Conservation (phyloP, 2,113 vertebrate genomes). For the Danionella cerebrum region DNA sequence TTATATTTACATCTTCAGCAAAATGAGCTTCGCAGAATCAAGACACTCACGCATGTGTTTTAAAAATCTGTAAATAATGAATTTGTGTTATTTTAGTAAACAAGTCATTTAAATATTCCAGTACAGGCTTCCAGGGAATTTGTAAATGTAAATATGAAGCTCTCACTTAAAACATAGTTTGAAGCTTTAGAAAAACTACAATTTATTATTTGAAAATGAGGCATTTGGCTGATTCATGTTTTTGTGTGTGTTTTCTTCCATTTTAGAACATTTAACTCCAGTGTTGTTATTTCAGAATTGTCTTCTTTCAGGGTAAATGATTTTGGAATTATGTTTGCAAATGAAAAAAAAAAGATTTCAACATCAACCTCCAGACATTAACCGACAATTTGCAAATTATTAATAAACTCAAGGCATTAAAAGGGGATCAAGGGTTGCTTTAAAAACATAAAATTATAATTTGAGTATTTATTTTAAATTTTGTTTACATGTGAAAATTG, state of each 20-base stretch:
- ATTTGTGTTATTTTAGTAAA: no score
- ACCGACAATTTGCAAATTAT: neutral
- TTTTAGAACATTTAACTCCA: neutral
- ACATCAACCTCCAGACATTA: neutral
- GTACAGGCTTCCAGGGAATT: no score
- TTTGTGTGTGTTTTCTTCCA: neutral
- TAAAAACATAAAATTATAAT: neutral
- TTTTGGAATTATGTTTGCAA: neutral
- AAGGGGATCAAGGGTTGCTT: neutral
- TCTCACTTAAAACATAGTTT: no score
- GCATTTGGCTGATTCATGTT: neutral
- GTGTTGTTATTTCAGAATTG: neutral
- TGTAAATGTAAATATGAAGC: no score
- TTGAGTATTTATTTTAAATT: neutral
- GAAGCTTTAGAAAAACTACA: no score
- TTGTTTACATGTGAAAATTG: no score
- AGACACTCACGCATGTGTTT: no score
- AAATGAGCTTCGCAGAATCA: no score
- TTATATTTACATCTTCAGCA: no score
- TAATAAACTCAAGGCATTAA: neutral
- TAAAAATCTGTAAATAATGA: no score
- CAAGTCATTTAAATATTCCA: no score
- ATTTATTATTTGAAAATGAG: neutral
- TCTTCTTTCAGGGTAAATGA: neutral
- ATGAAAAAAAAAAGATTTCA: neutral